Base-by-base conservation (phyloP, 2,888 invertebrate genomes). In the Oxyscelio sp. region DNA sequence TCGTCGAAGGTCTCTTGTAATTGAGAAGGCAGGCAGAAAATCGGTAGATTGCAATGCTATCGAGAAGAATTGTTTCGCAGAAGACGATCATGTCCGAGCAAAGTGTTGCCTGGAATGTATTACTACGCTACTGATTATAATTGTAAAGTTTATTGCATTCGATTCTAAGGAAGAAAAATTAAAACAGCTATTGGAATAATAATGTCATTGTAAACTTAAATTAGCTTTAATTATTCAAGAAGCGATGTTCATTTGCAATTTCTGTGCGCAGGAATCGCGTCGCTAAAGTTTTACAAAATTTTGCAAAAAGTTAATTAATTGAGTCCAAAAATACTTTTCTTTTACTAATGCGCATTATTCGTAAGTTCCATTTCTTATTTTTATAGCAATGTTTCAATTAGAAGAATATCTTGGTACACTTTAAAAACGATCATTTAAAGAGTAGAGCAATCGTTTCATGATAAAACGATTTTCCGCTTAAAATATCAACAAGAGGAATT, bases 91-190 rank as follows among this genome's bases (percentile, higher is more conserved):
- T 73, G 58, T 61, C 40, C 43, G 79, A 70, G 70, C 54, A 84
- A 84, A 84, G 84, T 80, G 84, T 84, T 80, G 84, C 48, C 52
- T 80, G 79, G 75, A 80, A 83, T 74, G 83, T 52, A 81, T 81
- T 81, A 68, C 78, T 52, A 38, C 68, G 73, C 58, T 70, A 48
- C 66, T 74, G 74, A 79, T 83, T 73, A 83, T 78, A 73, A 79
- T 83, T 83, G 73, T 79, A 54, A 74, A 83, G 63, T 83, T 83
- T 83, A 83, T 79, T 68, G 70, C 79, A 15, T 68, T 78, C 68
- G 48, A 83, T 78, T 83, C 73, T 40, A 22, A 22, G 63, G 59
- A 73, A 66, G 61, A 74, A 73, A 74, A 78, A 74, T 83, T 79
- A 54, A 74, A 61, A 79, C 56, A 19, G 58, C 22, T 34, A 63